phyloP scores from a whole-genome alignment of 2,888 invertebrate species.

The Odontothrips loti region DNA sequence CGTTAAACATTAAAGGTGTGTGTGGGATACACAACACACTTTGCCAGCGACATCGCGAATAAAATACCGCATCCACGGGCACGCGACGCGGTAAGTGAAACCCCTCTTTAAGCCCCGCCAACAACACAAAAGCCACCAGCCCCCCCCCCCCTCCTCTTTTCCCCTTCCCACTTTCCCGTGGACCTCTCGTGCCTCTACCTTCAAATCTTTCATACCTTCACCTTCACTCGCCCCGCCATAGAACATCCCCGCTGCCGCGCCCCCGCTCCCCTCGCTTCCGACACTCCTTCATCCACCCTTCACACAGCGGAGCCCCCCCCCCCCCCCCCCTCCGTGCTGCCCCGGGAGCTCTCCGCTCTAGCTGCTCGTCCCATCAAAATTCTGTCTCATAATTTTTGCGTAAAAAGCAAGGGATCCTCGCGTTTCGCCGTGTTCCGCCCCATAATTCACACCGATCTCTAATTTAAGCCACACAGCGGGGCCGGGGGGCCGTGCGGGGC shows the following conservation, averaged over 20 bases:
- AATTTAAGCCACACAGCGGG: background rate
- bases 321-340: background rate
- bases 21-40: background rate
- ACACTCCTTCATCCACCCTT: background rate
- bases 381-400: slow-evolving; percentile 20
- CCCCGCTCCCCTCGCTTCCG: background rate
- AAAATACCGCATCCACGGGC: background rate
- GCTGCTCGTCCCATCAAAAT: slow-evolving; percentile 3
- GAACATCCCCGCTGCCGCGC: background rate
- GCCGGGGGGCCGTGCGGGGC: too few species aligned
- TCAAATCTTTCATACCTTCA: too few species aligned
- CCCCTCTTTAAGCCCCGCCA: slow-evolving; percentile 12
- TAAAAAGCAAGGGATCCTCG: slow-evolving; percentile 11
- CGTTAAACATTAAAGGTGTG: background rate
- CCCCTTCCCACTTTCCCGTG: background rate
- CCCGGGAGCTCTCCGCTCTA: background rate
- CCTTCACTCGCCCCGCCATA: too few species aligned
- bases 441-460: slow-evolving; percentile 17
- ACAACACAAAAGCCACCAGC: background rate
- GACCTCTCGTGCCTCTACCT: too few species aligned
- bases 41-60: background rate
- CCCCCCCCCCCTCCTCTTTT: background rate
- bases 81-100: background rate
- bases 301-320: background rate
- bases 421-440: background rate